A percentile compares a stretch with the other conserved stretches of the same genome.
phyloP scores from a whole-genome alignment of 2,797 vertebrate species.

The Loriculus beryllinus region DNA sequence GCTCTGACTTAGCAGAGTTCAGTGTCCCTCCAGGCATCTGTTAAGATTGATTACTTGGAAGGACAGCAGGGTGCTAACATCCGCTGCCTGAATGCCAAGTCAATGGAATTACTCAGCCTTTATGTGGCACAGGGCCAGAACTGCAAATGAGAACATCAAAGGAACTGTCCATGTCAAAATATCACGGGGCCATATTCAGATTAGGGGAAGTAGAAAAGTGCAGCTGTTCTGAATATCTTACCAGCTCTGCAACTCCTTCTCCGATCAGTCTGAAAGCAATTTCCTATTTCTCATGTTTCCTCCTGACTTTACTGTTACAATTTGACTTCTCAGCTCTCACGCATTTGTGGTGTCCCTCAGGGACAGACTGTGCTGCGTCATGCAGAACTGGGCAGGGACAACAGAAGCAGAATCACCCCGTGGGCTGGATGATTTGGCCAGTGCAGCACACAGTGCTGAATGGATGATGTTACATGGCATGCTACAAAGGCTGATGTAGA shows the following conservation, averaged over 20 bases:
- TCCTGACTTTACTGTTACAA: background rate
- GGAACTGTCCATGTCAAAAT: background rate
- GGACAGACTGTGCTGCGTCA: background rate
- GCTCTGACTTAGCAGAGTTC: background rate
- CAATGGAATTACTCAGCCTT: slow-evolving; percentile 25
- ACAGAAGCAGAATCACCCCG: background rate
- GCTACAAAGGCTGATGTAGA: background rate
- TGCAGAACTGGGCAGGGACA: background rate
- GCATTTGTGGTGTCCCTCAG: background rate
- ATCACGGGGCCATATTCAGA: background rate
- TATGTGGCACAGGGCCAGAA: background rate
- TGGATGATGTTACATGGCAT: background rate
- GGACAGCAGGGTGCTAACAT: slow-evolving; percentile 24
- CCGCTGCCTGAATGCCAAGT: background rate
- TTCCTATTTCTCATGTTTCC: background rate
- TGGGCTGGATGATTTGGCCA: background rate
- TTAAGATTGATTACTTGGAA: background rate
- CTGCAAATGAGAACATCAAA: slow-evolving; percentile 1
- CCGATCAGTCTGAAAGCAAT: background rate
- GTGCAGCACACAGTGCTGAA: background rate
- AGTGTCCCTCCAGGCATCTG: background rate
- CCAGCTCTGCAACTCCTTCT: background rate
- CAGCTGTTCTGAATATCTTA: background rate
- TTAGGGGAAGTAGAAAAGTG: background rate
- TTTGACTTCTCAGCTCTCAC: background rate